A percentile compares a stretch with the other conserved stretches of the same genome.
These are phyloP conservation scores for Anthopleura sola DNA, from an alignment of 64 coral and sea anemone species.

Conservation along the genomic window DNA sequence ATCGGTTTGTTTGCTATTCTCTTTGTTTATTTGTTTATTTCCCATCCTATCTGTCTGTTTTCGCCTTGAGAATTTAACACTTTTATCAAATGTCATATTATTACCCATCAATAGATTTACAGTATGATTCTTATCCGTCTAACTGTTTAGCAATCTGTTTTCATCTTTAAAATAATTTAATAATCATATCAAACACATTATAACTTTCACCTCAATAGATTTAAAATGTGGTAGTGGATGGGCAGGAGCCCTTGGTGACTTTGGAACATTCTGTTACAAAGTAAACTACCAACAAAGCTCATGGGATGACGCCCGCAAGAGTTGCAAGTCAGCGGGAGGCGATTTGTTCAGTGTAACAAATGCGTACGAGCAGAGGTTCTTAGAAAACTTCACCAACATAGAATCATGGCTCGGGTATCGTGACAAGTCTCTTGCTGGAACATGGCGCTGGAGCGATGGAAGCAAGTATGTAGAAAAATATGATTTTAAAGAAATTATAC, in stretches of 20 bases:
- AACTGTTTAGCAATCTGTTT: too few species aligned
- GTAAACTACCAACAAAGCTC: conserved; percentile 65
- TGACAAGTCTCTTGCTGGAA: conserved; percentile 84
- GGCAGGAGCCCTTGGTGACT: conserved; percentile 87
- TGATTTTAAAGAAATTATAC: too few species aligned
- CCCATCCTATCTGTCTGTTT: not conserved
- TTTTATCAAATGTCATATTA: too few species aligned
- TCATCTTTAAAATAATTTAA: too few species aligned
- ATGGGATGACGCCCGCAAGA: conserved; percentile 76
- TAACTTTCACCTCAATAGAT: conserved; percentile 33
- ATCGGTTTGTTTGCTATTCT: not conserved
- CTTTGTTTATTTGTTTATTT: not conserved
- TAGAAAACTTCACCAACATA: conserved; percentile 80
- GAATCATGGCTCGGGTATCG: conserved; percentile 96
- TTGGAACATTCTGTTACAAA: conserved; percentile 94
- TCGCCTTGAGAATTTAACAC: not conserved
- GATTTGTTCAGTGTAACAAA: conserved; percentile 95
- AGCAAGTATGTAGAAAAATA: conserved; percentile 24
- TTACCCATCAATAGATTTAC: too few species aligned
- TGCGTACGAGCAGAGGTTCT: conserved; percentile 94
- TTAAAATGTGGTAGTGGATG: conserved; percentile 91
- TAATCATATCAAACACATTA: too few species aligned
- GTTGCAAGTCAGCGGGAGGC: conserved; percentile 64
- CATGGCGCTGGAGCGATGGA: conserved; percentile 90
- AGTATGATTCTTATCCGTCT: too few species aligned